These are phyloP conservation scores for Arbacia lixula DNA, from an alignment of 53 echinoderm and acorn worm species.

Conservation along the genomic window DNA sequence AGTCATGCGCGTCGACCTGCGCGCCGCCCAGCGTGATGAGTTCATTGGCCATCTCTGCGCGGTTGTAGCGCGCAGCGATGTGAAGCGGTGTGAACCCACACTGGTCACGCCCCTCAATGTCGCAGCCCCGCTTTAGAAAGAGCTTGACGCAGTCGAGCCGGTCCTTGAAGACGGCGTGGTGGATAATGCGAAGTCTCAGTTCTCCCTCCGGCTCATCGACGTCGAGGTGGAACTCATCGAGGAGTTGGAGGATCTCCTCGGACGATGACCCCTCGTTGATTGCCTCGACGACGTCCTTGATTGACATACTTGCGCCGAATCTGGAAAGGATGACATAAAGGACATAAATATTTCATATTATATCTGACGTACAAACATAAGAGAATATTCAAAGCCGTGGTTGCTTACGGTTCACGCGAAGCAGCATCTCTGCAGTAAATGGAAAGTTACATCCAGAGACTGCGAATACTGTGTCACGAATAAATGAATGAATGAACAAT, in stretches of 20 bases:
- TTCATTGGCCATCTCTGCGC: constrained; percentile 44
- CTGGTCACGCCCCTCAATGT: constrained; percentile 74
- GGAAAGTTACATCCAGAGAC: no score
- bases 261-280: constrained; percentile 64
- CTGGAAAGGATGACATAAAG: not conserved
- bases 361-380: no score
- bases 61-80: constrained; percentile 73
- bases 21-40: constrained; percentile 58
- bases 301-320: constrained; percentile 13
- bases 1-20: constrained; percentile 69
- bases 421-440: no score
- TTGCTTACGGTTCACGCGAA: no score
- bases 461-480: no score
- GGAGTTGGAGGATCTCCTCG: constrained; percentile 46
- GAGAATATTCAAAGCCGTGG: no score
- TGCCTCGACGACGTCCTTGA: constrained; percentile 70
- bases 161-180: constrained; percentile 88
- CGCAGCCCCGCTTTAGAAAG: constrained; percentile 65
- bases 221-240: constrained; percentile 57
- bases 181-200: constrained; percentile 72
- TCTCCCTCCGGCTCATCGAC: constrained; percentile 70
- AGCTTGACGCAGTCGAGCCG: constrained; percentile 74
- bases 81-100: constrained; percentile 91
- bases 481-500: no score
- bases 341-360: no score